These are phyloP conservation scores for Bos taurus DNA, from an alignment of 2,113 vertebrate genomes.

Conservation along the genomic window DNA sequence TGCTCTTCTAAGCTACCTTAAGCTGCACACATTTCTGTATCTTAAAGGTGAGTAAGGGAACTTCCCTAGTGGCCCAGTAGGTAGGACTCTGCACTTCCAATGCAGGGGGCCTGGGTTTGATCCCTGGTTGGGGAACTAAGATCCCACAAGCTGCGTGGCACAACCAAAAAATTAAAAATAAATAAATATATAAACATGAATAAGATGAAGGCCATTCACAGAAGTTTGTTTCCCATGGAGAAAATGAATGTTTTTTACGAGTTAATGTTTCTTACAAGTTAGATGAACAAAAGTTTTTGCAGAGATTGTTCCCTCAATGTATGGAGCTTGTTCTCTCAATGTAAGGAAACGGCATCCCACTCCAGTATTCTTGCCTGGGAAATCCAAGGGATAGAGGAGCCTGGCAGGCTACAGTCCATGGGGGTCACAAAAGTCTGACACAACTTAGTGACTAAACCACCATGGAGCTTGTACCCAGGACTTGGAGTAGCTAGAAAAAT, in stretches of 20 bases:
- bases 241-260: neutral
- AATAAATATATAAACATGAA: neutral
- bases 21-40: neutral
- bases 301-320: neutral
- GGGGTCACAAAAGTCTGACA: neutral
- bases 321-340: neutral
- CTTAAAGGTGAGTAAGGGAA: neutral
- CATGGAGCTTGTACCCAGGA: neutral
- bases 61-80: neutral
- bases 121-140: neutral
- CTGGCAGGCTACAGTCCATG: neutral
- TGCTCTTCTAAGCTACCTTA: neutral
- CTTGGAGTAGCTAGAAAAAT: neutral
- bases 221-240: neutral
- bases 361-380: neutral
- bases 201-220: neutral
- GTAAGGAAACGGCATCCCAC: neutral
- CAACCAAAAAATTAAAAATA: neutral
- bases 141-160: neutral
- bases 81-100: neutral
- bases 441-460: neutral
- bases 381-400: neutral
- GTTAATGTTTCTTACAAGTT: neutral
- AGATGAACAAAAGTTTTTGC: neutral
- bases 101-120: neutral